Percentiles rank a stretch among this genome's conserved stretches.
phyloP scores from a whole-genome alignment of 1,140 invertebrate species.

The Ceratina calcarata region DNA sequence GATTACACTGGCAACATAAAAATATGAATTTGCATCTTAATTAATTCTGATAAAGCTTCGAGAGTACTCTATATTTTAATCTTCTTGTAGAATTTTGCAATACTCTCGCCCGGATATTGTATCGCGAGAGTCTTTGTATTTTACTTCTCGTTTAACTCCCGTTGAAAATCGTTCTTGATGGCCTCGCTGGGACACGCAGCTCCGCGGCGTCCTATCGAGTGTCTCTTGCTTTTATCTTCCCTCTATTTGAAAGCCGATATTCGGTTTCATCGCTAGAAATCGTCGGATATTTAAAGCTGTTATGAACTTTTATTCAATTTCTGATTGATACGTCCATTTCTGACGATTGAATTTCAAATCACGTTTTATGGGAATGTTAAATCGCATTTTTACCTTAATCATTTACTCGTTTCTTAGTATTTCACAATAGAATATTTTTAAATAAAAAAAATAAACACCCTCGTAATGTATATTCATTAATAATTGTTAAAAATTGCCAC shows the following conservation, averaged over 20 bases:
- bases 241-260: background rate
- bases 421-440: too few relatives aligned
- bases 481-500: background rate
- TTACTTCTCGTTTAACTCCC: constrained; percentile 8
- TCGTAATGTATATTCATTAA: background rate
- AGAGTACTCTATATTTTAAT: too few relatives aligned
- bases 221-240: background rate
- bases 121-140: background rate
- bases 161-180: background rate
- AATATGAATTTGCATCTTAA: too few relatives aligned
- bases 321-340: background rate
- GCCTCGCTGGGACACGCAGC: background rate
- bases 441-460: too few relatives aligned
- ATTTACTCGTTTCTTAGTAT: too few relatives aligned
- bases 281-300: constrained; percentile 1
- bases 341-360: background rate
- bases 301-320: constrained; percentile 1
- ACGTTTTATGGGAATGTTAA: background rate
- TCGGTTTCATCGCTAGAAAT: constrained; percentile 3
- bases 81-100: too few relatives aligned
- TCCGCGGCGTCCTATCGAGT: background rate
- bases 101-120: background rate
- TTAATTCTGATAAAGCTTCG: too few relatives aligned
- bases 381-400: too few relatives aligned
- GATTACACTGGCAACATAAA: too few relatives aligned